Evolutionary conservation across 1,140 invertebrate species (phyloP).

Genomic region (Pectinophora gossypiella): DNA sequence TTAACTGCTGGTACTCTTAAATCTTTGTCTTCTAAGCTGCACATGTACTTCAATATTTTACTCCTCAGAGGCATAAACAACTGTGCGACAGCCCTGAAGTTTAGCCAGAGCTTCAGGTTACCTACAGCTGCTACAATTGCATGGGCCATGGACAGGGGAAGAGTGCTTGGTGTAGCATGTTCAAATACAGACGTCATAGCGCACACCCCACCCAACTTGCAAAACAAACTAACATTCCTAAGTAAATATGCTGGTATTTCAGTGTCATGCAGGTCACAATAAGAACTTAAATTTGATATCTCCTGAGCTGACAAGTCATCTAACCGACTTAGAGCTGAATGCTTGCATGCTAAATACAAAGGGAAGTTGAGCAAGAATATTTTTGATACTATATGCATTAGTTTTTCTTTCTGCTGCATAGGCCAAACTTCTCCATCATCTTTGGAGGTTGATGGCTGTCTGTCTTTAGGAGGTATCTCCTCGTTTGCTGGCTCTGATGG

Average conservation of each 20-base stretch:
- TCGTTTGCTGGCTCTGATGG: slow-evolving; percentile 18
- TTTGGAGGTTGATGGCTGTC: slow-evolving; percentile 26
- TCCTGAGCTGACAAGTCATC: slow-evolving; percentile 88
- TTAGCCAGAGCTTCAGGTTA: slow-evolving; percentile 96
- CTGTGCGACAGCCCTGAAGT: slow-evolving; percentile 91
- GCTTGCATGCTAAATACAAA: slow-evolving; percentile 94
- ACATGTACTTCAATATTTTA: slow-evolving; percentile 94
- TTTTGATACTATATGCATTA: slow-evolving; percentile 87
- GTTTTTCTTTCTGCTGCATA: slow-evolving; percentile 85
- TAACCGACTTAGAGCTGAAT: slow-evolving; percentile 83
- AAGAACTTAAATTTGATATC: slow-evolving; percentile 85
- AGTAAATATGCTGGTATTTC: slow-evolving; percentile 93
- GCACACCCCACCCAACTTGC: slow-evolving; percentile 90
- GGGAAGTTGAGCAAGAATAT: slow-evolving; percentile 91
- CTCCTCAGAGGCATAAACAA: slow-evolving; percentile 90
- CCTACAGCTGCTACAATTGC: slow-evolving; percentile 93
- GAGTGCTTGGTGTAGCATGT: slow-evolving; percentile 80
- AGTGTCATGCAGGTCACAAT: slow-evolving; percentile 94
- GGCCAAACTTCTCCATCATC: slow-evolving; percentile 77
- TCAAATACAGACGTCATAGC: slow-evolving; percentile 91
- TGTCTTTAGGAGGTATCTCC: slow-evolving; percentile 22
- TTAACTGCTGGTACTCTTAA: slow-evolving; percentile 89
- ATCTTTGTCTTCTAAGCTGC: slow-evolving; percentile 93
- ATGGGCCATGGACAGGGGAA: slow-evolving; percentile 92
- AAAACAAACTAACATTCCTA: slow-evolving; percentile 93